A percentile compares a stretch with the other conserved stretches of the same genome.
Evolutionary conservation across 2,113 vertebrate species (phyloP).

Genomic region (Leucosticte australis): DNA sequence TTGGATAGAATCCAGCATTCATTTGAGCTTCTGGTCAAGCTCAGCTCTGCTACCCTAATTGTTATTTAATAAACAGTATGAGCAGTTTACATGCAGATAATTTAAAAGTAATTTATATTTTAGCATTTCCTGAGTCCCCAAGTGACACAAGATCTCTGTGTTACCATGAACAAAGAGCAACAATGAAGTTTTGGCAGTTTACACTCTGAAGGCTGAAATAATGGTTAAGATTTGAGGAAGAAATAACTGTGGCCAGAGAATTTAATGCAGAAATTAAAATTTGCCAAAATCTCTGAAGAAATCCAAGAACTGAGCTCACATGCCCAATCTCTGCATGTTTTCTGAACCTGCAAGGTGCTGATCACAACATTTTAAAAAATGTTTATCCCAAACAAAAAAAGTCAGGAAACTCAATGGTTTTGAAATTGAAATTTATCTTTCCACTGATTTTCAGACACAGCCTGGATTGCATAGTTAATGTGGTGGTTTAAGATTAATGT

Average conservation of each 20-base stretch:
- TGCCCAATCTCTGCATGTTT: not conserved
- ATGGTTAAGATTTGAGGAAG: not conserved
- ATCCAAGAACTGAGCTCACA: not conserved
- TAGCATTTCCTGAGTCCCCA: not conserved
- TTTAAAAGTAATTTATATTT: not conserved
- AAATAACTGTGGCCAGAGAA: not conserved
- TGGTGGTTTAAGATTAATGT: not conserved
- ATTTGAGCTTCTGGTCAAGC: constrained; percentile 46
- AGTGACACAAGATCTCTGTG: not conserved
- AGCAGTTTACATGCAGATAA: constrained; percentile 6
- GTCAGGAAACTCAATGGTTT: not conserved
- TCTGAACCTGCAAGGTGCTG: not conserved
- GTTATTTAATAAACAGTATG: constrained; percentile 29
- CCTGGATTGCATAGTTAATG: not conserved
- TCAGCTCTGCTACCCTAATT: constrained; percentile 18
- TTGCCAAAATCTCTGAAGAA: not conserved
- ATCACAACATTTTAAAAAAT: not conserved
- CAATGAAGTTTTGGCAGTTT: not conserved
- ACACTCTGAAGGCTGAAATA: not conserved
- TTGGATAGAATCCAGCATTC: constrained; percentile 26
- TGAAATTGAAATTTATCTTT: not conserved
- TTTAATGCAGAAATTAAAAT: not conserved
- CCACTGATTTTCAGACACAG: not conserved
- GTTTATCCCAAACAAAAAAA: not conserved
- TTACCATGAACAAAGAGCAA: not conserved